These are phyloP conservation scores for Parotocinclus haroldoi DNA, from an alignment of 2,797 vertebrate species.

Conservation along the genomic window DNA sequence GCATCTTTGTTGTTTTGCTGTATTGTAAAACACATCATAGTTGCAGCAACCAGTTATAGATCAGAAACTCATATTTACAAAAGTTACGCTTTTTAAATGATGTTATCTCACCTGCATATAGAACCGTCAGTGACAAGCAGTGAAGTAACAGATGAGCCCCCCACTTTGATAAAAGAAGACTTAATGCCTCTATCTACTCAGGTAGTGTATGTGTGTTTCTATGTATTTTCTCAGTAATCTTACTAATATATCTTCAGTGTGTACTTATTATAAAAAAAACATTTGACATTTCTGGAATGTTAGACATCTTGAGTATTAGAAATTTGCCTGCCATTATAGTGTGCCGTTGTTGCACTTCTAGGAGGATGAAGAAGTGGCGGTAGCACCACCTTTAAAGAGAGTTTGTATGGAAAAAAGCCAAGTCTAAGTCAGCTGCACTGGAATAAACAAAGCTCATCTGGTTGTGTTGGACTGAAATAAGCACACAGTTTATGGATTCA, in stretches of 20 bases:
- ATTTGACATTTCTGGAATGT: no score
- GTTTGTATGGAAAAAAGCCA: constrained; percentile 84
- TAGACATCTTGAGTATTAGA: no score
- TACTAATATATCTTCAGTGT: not conserved
- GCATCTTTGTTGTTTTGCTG: no score
- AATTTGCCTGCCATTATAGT: not conserved
- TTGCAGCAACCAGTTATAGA: no score
- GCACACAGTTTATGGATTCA: not conserved
- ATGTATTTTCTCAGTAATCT: not conserved
- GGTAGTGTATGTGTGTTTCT: constrained; percentile 14
- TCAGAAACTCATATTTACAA: no score
- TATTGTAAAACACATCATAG: no score
- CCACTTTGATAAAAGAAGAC: constrained; percentile 96
- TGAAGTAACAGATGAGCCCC: constrained; percentile 93
- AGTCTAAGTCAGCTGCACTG: constrained; percentile 76
- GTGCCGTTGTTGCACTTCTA: constrained; percentile 48
- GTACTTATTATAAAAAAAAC: not conserved
- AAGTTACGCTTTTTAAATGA: no score
- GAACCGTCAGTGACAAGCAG: constrained; percentile 71
- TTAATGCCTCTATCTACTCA: constrained; percentile 64
- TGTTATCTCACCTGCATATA: constrained; percentile 32
- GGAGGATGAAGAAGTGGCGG: constrained; percentile 81
- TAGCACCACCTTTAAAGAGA: constrained; percentile 90
- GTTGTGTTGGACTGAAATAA: constrained; percentile 6
- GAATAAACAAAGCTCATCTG: constrained; percentile 8